Percentiles rank a stretch among this genome's conserved stretches.
phyloP scores from a whole-genome alignment of 2,113 vertebrate genomes.

The Boulengeromyrus knoepffleri region DNA sequence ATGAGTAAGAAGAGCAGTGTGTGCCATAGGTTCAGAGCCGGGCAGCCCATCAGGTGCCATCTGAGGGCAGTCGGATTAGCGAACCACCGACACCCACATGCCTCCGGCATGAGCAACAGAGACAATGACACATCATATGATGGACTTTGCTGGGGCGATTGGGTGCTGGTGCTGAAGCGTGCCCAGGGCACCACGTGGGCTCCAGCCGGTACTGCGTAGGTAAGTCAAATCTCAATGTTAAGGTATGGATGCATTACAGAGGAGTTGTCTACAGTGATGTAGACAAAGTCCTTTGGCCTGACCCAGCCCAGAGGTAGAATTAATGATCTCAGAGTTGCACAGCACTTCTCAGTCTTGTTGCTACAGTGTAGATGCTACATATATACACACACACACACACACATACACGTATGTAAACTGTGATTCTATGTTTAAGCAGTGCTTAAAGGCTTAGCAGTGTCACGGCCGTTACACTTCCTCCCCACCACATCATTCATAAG shows the following conservation, averaged over 20 bases:
- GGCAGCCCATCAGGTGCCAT: background rate
- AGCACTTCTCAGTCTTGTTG: background rate
- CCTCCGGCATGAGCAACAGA: background rate
- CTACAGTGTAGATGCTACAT: too few relatives aligned
- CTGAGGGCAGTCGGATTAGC: background rate
- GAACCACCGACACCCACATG: background rate
- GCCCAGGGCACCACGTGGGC: background rate
- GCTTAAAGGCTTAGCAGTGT: background rate
- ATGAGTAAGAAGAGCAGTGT: background rate
- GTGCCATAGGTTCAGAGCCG: background rate
- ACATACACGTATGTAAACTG: too few relatives aligned
- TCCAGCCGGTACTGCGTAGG: background rate
- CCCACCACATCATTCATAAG: background rate
- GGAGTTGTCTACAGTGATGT: background rate
- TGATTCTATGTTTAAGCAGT: background rate
- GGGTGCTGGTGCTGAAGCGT: background rate
- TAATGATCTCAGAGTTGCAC: background rate
- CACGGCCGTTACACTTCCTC: background rate
- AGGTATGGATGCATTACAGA: background rate
- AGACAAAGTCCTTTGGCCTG: background rate
- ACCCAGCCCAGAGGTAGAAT: background rate
- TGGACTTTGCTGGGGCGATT: background rate
- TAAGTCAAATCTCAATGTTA: background rate
- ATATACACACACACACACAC: too few relatives aligned
- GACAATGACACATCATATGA: background rate